These are phyloP conservation scores for Gerris lacustris DNA, from an alignment of 2,888 invertebrate genomes.

Conservation along the genomic window DNA sequence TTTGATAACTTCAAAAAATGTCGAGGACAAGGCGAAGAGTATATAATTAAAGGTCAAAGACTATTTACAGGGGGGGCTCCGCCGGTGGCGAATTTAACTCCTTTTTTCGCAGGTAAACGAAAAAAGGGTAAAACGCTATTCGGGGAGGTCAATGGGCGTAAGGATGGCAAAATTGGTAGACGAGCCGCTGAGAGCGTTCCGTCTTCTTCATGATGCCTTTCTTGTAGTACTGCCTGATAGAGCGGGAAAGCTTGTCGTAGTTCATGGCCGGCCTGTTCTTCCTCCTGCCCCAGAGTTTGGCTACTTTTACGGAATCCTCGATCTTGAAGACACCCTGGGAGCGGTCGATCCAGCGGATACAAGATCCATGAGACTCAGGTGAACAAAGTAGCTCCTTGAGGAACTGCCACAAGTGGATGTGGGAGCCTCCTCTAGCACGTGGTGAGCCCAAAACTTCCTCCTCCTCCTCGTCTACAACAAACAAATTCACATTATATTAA, in stretches of 20 bases:
- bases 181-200: slow-evolving; percentile 90
- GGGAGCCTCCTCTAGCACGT: slow-evolving; percentile 51
- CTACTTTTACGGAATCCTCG: slow-evolving; percentile 93
- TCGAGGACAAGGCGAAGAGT: slow-evolving; percentile 13
- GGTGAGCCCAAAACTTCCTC: slow-evolving; percentile 25
- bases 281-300: slow-evolving; percentile 93
- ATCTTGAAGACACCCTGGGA: slow-evolving; percentile 94
- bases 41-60: slow-evolving; percentile 27
- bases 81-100: too few relatives aligned
- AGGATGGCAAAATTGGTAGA: slow-evolving; percentile 96
- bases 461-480: slow-evolving; percentile 28
- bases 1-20: slow-evolving; percentile 13
- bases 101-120: too few relatives aligned
- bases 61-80: slow-evolving; percentile 25
- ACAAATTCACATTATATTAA: slow-evolving; percentile 10
- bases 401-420: slow-evolving; percentile 98
- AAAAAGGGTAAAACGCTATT: neutral
- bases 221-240: slow-evolving; percentile 97
- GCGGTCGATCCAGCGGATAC: slow-evolving; percentile 95
- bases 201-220: slow-evolving; percentile 99
- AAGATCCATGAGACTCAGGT: slow-evolving; percentile 78
- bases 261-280: slow-evolving; percentile 99
- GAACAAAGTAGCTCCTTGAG: slow-evolving; percentile 85
- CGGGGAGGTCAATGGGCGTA: slow-evolving; percentile 58
- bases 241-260: slow-evolving; percentile 95